A percentile compares a stretch with the other conserved stretches of the same genome.
Conservation (phyloP, 2,113 vertebrate species). For the Bungarus multicinctus region DNA sequence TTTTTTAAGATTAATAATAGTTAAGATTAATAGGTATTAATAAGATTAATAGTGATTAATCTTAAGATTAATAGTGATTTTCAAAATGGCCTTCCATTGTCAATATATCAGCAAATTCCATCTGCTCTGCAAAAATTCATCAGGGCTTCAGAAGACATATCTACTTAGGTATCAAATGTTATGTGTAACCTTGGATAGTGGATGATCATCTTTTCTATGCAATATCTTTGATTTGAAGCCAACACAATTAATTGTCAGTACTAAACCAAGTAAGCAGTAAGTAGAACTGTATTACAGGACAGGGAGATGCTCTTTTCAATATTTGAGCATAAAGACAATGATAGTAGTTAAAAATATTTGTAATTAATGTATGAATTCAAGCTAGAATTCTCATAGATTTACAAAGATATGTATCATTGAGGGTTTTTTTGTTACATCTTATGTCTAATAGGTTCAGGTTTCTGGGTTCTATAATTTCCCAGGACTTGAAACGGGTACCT, state of each 20-base stretch:
- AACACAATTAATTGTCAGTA: neutral
- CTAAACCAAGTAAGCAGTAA: neutral
- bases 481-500: neutral
- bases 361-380: neutral
- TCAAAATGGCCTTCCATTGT: neutral
- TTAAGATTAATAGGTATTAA: rapidly evolving
- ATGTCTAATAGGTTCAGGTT: neutral
- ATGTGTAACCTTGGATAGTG: neutral
- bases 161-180: neutral
- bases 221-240: neutral
- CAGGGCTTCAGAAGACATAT: neutral
- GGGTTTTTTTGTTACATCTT: neutral
- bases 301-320: neutral
- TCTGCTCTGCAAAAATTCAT: neutral
- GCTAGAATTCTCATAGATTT: neutral
- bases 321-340: neutral
- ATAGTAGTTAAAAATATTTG: neutral
- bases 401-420: neutral
- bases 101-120: neutral
- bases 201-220: neutral
- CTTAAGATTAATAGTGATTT: neutral
- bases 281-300: neutral
- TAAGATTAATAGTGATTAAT: rapidly evolving
- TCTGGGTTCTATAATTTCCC: neutral
- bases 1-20: neutral